Conservation (phyloP, 2,797 vertebrate genomes). For the Anabas testudineus region DNA sequence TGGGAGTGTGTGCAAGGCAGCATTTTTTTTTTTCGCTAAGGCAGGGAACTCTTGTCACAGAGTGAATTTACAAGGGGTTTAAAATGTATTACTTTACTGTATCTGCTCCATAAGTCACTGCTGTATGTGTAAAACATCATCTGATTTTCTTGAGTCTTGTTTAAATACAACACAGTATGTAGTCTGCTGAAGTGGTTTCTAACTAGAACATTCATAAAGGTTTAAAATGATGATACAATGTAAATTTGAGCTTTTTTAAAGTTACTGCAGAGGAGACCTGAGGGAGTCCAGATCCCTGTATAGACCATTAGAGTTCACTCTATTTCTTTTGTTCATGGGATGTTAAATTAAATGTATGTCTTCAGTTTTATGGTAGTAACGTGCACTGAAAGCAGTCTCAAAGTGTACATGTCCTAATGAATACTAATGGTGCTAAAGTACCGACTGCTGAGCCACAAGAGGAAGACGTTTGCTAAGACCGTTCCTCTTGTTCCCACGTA, state of each 20-base stretch:
- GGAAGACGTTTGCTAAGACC: neutral
- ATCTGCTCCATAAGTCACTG: neutral
- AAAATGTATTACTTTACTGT: neutral
- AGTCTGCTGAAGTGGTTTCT: neutral
- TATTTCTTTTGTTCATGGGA: too few relatives aligned
- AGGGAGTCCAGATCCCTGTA: too few relatives aligned
- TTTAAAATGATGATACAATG: too few relatives aligned
- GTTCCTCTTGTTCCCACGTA: constrained; percentile 38
- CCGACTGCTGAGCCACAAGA: neutral
- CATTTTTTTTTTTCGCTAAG: constrained; percentile 23
- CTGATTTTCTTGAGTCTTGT: neutral
- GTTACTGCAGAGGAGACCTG: too few relatives aligned
- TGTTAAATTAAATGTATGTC: too few relatives aligned
- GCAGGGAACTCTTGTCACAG: constrained; percentile 16
- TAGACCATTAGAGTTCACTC: too few relatives aligned
- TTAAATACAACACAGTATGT: neutral
- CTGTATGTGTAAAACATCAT: neutral
- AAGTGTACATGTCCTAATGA: neutral
- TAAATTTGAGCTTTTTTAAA: too few relatives aligned
- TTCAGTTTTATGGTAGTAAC: too few relatives aligned
- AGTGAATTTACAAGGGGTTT: constrained; percentile 12
- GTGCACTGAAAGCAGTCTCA: too few relatives aligned
- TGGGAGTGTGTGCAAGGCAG: constrained; percentile 29
- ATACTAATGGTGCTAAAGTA: neutral
- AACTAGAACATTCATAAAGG: too few relatives aligned